Evolutionary conservation across 2,113 vertebrate species (phyloP), one percentile per base, ranked within the genome.

Genomic region (Mandrillus leucophaeus): DNA sequence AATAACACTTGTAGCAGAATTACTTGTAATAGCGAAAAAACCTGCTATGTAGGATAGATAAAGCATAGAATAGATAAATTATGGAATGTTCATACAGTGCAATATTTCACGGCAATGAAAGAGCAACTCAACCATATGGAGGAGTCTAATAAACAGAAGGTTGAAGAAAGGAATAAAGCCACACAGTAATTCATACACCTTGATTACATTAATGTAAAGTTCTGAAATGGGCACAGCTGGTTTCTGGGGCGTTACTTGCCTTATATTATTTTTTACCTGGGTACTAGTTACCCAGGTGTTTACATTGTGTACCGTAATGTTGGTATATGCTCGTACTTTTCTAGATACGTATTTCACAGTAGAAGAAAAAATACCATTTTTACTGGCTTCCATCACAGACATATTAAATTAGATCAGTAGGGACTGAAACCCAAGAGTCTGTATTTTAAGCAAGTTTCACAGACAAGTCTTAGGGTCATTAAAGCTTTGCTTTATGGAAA

Each of bases 371-470:
- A 83, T 38, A 45, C 59, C 55, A 59, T 14, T 23, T 8, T 83
- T 83, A 64, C 23, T 95, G 64, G 14, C 52, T 88, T 94, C 88
- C 2, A 61, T 25, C 20, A 27, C 20, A 52, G 38, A 68, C 25
- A 66, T 78, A 32, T 76, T 87, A 88, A 83, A 32, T 95, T 16
- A 70, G 82, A 50, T 95, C 6, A 22, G 50, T 90, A 90, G 86
- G 27, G 73, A 83, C 18, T 75, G 22, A 27, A 59, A 12, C 27
- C 81, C 73, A 52, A 5, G 40, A 92, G 50, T 86, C 57, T 45
- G 1, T 94, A 79, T 94, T 93, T 92, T 92, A 83, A 94, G 23
- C 43, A 76, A 11, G 22, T 88, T 93, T 96, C 40, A 90, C 61
- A 88, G 57, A 14, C 91, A 72, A 86, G 52, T 75, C 45, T 55